Percentiles rank a stretch among this genome's conserved stretches.
These are phyloP conservation scores for Polypedilum vanderplanki DNA, from an alignment of 1,140 invertebrate species.

Conservation along the genomic window DNA sequence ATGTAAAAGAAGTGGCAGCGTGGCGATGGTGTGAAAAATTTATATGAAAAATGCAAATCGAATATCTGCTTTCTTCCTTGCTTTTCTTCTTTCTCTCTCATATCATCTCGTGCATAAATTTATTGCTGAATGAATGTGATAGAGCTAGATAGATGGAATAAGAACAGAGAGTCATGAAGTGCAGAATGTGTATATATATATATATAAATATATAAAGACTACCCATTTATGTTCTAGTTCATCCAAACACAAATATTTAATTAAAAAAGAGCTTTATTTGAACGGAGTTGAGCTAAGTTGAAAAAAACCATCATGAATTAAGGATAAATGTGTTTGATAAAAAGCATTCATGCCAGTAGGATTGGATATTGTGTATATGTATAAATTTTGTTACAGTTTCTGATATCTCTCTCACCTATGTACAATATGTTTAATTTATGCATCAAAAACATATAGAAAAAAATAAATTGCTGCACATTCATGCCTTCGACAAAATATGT, in stretches of 20 bases:
- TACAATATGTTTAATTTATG: no score
- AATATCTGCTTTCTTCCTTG: neutral
- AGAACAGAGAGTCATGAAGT: neutral
- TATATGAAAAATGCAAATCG: neutral
- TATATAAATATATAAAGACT: neutral
- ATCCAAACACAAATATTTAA: constrained; percentile 19
- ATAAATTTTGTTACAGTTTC: neutral
- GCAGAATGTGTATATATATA: no score
- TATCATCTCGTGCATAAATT: constrained; percentile 2
- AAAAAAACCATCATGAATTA: neutral
- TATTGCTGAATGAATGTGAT: constrained; percentile 2
- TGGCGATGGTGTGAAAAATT: no score
- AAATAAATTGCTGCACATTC: neutral
- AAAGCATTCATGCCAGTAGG: neutral
- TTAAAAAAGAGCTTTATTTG: constrained; percentile 14
- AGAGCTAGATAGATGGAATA: neutral
- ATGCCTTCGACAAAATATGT: neutral
- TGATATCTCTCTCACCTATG: no score
- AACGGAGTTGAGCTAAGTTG: neutral
- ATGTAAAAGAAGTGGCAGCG: no score
- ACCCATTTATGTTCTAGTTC: neutral
- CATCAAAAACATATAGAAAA: no score
- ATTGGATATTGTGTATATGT: neutral
- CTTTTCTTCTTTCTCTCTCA: neutral
- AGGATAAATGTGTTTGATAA: neutral